Conservation (phyloP, 2,113 vertebrate species). For the Vidua chalybeata region DNA sequence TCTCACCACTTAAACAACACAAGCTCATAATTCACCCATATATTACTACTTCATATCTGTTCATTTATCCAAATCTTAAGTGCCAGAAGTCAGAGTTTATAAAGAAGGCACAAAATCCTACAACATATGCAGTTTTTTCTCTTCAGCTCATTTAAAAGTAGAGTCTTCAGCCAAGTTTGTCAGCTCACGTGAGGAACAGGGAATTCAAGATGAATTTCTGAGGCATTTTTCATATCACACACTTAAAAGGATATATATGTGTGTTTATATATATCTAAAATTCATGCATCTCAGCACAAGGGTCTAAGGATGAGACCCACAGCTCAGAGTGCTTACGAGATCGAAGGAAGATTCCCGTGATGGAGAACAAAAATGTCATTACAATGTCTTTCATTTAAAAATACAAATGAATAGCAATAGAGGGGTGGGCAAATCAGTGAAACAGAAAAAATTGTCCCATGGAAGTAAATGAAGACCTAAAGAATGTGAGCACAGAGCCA, state of each 20-base stretch:
- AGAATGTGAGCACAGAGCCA: background rate
- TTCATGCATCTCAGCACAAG: background rate
- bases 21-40: background rate
- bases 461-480: background rate
- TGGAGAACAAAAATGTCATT: background rate
- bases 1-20: background rate
- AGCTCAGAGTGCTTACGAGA: background rate
- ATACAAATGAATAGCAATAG: background rate
- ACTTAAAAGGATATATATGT: background rate
- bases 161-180: background rate
- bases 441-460: background rate
- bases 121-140: background rate
- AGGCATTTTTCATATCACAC: background rate
- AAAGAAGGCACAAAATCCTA: background rate
- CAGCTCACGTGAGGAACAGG: background rate
- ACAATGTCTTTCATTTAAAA: background rate
- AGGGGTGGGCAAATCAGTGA: background rate
- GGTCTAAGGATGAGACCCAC: background rate
- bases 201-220: background rate
- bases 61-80: background rate
- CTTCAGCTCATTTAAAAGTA: background rate
- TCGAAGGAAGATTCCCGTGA: background rate
- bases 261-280: background rate
- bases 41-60: background rate
- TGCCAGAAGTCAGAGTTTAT: background rate